Conservation (phyloP, 2,888 invertebrate species). For the Synanthedon vespiformis region DNA sequence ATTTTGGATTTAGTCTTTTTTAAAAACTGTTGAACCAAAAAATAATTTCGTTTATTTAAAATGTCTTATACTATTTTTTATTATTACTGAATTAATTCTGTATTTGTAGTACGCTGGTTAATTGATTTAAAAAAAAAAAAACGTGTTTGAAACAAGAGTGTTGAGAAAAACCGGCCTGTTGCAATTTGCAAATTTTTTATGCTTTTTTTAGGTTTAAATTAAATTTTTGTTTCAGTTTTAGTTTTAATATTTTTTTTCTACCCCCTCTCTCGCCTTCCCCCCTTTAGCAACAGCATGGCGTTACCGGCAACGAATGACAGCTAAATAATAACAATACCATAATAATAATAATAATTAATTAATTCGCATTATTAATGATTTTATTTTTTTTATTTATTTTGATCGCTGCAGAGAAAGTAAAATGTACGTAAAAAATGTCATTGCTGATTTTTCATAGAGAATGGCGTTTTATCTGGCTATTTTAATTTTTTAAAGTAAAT, state of each 20-base stretch:
- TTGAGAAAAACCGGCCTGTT: no score
- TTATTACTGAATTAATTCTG: no score
- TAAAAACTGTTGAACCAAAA: no score
- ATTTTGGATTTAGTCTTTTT: no score
- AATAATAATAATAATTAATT: no score
- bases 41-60: no score
- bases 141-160: no score
- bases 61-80: no score
- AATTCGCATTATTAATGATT: neutral
- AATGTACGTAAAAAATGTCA: slow-evolving; percentile 44
- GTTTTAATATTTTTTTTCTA: slow-evolving; percentile 21
- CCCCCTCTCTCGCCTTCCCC: slow-evolving; percentile 11
- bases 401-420: slow-evolving; percentile 64
- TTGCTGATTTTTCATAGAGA: slow-evolving; percentile 16
- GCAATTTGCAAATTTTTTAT: no score
- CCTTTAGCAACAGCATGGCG: slow-evolving; percentile 26
- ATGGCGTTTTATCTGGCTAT: slow-evolving; percentile 34
- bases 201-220: slow-evolving; percentile 11
- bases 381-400: slow-evolving; percentile 26
- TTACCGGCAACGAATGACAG: slow-evolving; percentile 8
- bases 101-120: no score
- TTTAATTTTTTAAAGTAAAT: neutral
- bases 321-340: slow-evolving; percentile 13
- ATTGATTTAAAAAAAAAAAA: no score
- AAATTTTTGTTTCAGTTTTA: slow-evolving; percentile 25